Conservation (phyloP, 1,140 invertebrate species). For the Ceratoteleas bidentatus region DNA sequence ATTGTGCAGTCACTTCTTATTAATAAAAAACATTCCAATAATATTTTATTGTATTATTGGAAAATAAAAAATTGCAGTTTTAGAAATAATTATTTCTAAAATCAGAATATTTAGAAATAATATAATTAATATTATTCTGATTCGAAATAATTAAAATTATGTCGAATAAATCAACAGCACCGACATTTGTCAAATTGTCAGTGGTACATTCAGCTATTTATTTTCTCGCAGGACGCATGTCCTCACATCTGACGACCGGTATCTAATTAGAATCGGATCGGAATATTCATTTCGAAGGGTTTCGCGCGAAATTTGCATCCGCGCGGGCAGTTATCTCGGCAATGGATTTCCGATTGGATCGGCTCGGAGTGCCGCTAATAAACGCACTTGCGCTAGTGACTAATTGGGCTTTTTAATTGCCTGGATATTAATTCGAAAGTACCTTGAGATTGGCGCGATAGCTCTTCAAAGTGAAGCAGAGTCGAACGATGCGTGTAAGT, state of each 20-base stretch:
- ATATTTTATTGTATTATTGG: too few species aligned
- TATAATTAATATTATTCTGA: too few species aligned
- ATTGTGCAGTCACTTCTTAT: too few species aligned
- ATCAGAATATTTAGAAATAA: too few species aligned
- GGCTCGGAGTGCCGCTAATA: slow-evolving; percentile 45
- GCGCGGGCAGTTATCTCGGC: slow-evolving; percentile 20
- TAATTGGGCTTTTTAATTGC: slow-evolving; percentile 72
- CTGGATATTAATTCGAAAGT: slow-evolving; percentile 71
- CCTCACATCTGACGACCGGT: neutral
- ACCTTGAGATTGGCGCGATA: slow-evolving; percentile 69
- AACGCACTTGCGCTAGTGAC: slow-evolving; percentile 63
- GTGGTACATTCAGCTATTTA: too few species aligned
- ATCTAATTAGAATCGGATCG: neutral
- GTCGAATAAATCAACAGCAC: too few species aligned
- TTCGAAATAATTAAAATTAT: too few species aligned
- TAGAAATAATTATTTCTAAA: too few species aligned
- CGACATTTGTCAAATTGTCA: too few species aligned
- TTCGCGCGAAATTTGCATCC: slow-evolving; percentile 45
- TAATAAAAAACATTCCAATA: too few species aligned
- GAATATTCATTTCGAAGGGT: slow-evolving; percentile 9
- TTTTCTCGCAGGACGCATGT: too few species aligned
- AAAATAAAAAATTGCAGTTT: too few species aligned
- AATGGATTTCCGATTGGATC: slow-evolving; percentile 41
- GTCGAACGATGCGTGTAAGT: slow-evolving; percentile 64
- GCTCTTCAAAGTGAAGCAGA: slow-evolving; percentile 63